Evolutionary conservation across 2,888 invertebrate species (phyloP), one percentile per base, ranked within the genome.

Genomic region (Drosophila parthenogenetica): DNA sequence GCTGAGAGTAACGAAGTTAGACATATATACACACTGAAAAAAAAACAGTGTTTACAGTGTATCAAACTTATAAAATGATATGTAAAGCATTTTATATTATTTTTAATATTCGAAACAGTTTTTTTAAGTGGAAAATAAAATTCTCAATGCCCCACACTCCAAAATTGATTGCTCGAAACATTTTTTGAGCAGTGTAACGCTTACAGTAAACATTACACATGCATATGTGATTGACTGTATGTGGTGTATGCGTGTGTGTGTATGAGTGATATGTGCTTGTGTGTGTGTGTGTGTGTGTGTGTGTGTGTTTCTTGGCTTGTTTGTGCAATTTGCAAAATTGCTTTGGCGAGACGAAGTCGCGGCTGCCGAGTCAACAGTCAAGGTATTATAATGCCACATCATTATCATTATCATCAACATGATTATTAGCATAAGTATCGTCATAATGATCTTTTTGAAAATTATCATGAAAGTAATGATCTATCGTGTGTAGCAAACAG

Each of bases 311-410:
- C 14, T 60, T 63, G 54, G 50, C 45, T 55, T 72, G 53, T 77
- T 80, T 74, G 69, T 69, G 76, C 84, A 83, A 86, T 86, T 83
- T 88, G 66, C 68, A 35, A 83, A 88, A 86, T 88, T 88, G 84
- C 89, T 78, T 77, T 71, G 65, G 72, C 65, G 25, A 54, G 37
- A 55, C 76, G 50, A 60, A 58, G 60, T 46, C 35, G 45, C 37
- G 42, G 53, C 59, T 60, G 25, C 19, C 37, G 4, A 7, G 5
- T 3, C 64, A 22, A 17, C 42, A 25, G 32, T 35, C 49, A 51
- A 35, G 35, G 46, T 35, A 49, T 73, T 60, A 46, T 49, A 22
- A 59, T 45, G 35, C 50, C 25, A 17, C 17, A 50, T 50, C 32
- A 50, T 51, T 35, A 59, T 57, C 53, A 73, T 42, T 4, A 48